A percentile compares a stretch with the other conserved stretches of the same genome.
Conservation (phyloP, 2,113 vertebrate species). For the Xiphorhynchus elegans region DNA sequence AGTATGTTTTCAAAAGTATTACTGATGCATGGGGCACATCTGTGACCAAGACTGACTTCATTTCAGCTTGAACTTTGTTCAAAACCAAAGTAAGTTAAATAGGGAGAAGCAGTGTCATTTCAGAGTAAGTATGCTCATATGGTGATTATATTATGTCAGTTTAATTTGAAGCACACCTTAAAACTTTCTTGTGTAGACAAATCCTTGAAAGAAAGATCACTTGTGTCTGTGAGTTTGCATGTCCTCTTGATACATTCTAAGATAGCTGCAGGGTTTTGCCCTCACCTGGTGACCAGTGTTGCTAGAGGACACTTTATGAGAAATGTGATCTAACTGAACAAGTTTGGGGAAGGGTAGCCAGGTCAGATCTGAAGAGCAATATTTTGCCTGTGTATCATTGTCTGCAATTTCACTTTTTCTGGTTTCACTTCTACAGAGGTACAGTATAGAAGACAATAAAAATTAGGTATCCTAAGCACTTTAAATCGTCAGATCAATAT, state of each 20-base stretch:
- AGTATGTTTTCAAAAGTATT: neutral
- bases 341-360: neutral
- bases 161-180: neutral
- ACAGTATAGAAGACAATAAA: neutral
- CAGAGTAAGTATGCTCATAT: neutral
- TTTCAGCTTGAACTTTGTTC: neutral
- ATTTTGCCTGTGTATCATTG: neutral
- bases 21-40: neutral
- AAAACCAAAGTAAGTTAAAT: neutral
- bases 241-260: neutral
- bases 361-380: neutral
- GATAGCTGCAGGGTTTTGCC: neutral
- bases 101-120: neutral
- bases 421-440: neutral
- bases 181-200: neutral
- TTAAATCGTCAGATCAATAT: neutral
- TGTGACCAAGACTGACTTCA: neutral
- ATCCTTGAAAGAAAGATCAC: neutral
- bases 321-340: neutral
- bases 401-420: neutral
- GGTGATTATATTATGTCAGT: neutral
- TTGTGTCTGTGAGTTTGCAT: neutral
- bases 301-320: neutral
- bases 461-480: neutral
- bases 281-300: fast-evolving